phyloP scores from a whole-genome alignment of 2,797 vertebrate species.

The Percopsis omiscomaycus region DNA sequence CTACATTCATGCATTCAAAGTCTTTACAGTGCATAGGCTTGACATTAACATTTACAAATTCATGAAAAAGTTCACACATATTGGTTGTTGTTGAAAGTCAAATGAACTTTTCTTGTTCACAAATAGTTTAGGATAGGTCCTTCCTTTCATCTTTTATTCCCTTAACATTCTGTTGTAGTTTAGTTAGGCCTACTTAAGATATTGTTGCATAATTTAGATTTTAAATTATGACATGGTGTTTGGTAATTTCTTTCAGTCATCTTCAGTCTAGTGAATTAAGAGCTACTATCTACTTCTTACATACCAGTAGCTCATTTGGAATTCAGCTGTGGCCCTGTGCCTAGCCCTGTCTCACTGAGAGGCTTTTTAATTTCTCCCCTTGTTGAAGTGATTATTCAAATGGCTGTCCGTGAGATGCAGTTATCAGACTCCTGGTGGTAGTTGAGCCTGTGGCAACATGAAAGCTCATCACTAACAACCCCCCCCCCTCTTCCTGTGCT shows the following conservation, averaged over 20 bases:
- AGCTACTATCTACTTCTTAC: constrained; percentile 51
- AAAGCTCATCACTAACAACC: constrained; percentile 56
- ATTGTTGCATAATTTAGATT: too few species aligned
- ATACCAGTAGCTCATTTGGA: constrained; percentile 68
- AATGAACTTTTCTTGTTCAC: too few species aligned
- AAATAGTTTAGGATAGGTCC: too few species aligned
- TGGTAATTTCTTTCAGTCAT: constrained; percentile 21
- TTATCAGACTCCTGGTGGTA: constrained; percentile 79
- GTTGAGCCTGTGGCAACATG: constrained; percentile 73
- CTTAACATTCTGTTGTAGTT: too few species aligned
- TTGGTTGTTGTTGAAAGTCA: too few species aligned
- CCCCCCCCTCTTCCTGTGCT: constrained; percentile 39
- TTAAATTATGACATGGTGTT: constrained; percentile 35
- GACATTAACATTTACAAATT: too few species aligned
- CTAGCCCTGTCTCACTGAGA: constrained; percentile 69
- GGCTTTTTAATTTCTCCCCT: constrained; percentile 78
- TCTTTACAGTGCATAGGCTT: too few species aligned
- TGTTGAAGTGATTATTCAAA: constrained; percentile 84
- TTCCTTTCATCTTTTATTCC: too few species aligned
- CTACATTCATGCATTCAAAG: too few species aligned
- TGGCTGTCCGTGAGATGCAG: constrained; percentile 75
- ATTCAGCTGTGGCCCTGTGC: constrained; percentile 70
- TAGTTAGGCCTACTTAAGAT: too few species aligned
- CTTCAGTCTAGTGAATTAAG: constrained; percentile 32
- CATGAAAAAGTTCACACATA: too few species aligned